Percentiles rank a stretch among this genome's conserved stretches.
phyloP scores from a whole-genome alignment of 2,888 invertebrate species.

The Dysmachus trigonus region DNA sequence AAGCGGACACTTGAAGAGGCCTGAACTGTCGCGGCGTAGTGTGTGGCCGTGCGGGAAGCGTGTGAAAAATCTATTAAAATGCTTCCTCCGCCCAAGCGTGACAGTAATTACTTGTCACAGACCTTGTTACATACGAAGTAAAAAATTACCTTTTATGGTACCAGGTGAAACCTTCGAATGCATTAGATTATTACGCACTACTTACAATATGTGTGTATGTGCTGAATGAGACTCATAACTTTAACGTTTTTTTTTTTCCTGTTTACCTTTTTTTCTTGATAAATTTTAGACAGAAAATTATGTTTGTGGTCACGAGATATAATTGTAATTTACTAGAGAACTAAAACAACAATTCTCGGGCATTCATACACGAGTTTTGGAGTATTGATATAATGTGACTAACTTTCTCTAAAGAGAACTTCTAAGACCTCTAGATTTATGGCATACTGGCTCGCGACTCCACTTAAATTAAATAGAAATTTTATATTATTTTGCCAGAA shows the following conservation, averaged over 20 bases:
- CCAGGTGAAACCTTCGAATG: not conserved
- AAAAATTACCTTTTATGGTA: not conserved
- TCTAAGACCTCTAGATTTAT: not conserved
- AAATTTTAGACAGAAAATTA: not conserved
- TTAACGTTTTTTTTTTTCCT: not conserved
- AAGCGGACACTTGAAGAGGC: not conserved
- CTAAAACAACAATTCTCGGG: not conserved
- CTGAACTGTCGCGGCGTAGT: not conserved
- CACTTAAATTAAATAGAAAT: too few relatives aligned
- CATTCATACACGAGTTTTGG: not conserved
- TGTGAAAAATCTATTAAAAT: conserved; percentile 41
- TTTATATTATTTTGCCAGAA: too few relatives aligned
- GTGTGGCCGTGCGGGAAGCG: conserved; percentile 2
- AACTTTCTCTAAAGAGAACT: not conserved
- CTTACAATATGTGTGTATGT: not conserved
- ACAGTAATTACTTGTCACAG: conserved; percentile 36
- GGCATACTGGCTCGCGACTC: too few relatives aligned
- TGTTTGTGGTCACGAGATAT: not conserved
- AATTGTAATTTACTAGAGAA: not conserved
- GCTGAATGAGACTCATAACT: not conserved
- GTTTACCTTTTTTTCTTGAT: not conserved
- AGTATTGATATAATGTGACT: not conserved
- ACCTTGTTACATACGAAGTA: not conserved
- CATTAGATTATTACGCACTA: not conserved
- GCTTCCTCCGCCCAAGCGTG: conserved; percentile 33